Percentiles rank a stretch among this genome's conserved stretches.
Conservation (phyloP, 2,888 invertebrate species). For the Atethmia centrago region DNA sequence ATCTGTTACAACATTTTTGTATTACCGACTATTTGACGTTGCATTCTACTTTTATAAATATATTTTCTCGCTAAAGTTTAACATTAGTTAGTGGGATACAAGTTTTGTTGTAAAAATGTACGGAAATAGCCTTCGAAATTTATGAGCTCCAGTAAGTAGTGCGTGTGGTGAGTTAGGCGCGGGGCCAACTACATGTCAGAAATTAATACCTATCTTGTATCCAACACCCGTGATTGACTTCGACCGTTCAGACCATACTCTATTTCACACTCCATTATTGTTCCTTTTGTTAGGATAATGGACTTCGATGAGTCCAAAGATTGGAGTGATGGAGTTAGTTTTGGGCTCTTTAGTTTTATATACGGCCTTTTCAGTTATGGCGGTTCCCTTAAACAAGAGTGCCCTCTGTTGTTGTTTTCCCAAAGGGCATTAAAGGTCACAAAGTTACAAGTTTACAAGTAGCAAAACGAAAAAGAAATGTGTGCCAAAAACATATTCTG, state of each 20-base stretch:
- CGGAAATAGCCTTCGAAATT: slow-evolving; percentile 81
- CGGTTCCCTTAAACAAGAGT: not conserved
- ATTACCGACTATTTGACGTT: slow-evolving; percentile 11
- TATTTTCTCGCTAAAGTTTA: slow-evolving; percentile 35
- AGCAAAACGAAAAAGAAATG: slow-evolving; percentile 29
- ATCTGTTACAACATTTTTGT: slow-evolving; percentile 14
- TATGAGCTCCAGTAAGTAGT: slow-evolving; percentile 81
- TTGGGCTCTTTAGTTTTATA: not conserved
- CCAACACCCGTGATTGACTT: slow-evolving; percentile 74
- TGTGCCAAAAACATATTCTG: slow-evolving; percentile 29
- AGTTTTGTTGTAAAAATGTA: slow-evolving; percentile 73
- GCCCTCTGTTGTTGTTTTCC: not conserved
- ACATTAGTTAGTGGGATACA: slow-evolving; percentile 62
- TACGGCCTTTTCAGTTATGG: not conserved
- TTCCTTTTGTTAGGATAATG: slow-evolving; percentile 6
- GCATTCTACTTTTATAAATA: slow-evolving; percentile 16
- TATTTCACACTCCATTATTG: slow-evolving; percentile 60
- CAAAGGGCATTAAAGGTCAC: slow-evolving; percentile 5
- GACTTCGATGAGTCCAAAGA: not conserved
- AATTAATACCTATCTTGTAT: slow-evolving; percentile 79
- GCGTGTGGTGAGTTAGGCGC: slow-evolving; percentile 81
- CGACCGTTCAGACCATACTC: slow-evolving; percentile 50
- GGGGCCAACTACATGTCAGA: slow-evolving; percentile 82
- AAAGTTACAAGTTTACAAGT: slow-evolving; percentile 17
- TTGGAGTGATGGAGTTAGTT: not conserved